A percentile compares a stretch with the other conserved stretches of the same genome.
Conservation (phyloP, 2,797 vertebrate species). For the Potorous gilbertii region DNA sequence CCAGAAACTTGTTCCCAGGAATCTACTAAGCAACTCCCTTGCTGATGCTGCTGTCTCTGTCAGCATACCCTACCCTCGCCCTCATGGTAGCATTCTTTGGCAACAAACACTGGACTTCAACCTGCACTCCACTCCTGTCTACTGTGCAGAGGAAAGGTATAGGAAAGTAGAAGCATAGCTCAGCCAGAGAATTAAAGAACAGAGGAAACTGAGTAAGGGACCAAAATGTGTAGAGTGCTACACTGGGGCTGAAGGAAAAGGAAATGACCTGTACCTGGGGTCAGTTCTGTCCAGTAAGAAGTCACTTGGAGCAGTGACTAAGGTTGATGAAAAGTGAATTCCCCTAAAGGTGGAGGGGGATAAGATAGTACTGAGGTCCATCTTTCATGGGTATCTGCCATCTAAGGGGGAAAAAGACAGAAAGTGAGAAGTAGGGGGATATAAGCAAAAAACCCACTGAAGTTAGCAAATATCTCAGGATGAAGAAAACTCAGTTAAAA, state of each 20-base stretch:
- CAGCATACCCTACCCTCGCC: neutral
- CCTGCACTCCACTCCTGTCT: neutral
- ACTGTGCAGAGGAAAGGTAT: neutral
- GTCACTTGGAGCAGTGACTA: neutral
- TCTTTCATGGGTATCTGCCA: neutral
- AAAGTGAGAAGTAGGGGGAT: neutral
- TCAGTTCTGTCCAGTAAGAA: neutral
- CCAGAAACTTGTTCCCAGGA: neutral
- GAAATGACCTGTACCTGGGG: neutral
- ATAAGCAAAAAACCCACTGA: neutral
- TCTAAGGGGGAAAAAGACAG: neutral
- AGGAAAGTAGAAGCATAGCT: neutral
- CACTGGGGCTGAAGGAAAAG: neutral
- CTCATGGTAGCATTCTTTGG: neutral
- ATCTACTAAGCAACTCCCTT: neutral
- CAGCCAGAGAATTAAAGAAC: neutral
- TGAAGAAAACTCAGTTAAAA: neutral
- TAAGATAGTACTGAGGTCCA: neutral
- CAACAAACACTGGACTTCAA: neutral
- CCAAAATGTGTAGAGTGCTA: neutral
- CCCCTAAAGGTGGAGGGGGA: neutral
- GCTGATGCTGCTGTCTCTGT: neutral
- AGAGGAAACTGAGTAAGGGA: neutral
- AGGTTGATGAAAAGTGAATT: neutral
- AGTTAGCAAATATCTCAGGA: neutral